phyloP scores from a whole-genome alignment of 1,140 invertebrate species.

The Samia ricini region DNA sequence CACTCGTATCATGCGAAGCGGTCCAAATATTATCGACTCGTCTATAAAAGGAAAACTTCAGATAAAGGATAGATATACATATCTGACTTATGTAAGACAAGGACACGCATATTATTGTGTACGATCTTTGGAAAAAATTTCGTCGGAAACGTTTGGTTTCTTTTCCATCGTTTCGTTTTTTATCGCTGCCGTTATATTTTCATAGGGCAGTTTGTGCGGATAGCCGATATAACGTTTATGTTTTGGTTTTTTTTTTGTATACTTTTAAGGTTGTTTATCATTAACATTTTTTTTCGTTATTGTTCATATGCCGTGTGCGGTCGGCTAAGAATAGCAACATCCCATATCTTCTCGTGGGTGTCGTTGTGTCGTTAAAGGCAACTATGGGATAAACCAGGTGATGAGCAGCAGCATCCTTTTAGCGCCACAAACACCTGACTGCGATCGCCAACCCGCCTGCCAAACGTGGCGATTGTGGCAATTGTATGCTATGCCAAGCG shows the following conservation, averaged over 20 bases:
- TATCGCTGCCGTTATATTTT: slow-evolving; percentile 75
- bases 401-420: too few species aligned
- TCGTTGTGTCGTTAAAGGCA: too few species aligned
- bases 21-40: slow-evolving; percentile 69
- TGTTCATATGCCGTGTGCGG: not conserved
- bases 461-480: too few species aligned
- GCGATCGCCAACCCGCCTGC: too few species aligned
- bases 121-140: slow-evolving; percentile 72
- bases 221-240: slow-evolving; percentile 72
- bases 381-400: too few species aligned
- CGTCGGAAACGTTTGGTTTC: slow-evolving; percentile 69
- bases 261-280: slow-evolving; percentile 27
- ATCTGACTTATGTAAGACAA: slow-evolving; percentile 39
- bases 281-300: not conserved
- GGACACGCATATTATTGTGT: slow-evolving; percentile 59
- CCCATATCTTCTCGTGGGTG: too few species aligned
- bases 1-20: slow-evolving; percentile 58
- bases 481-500: too few species aligned
- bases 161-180: slow-evolving; percentile 74
- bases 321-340: too few species aligned
- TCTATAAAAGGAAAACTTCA: slow-evolving; percentile 60
- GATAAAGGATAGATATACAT: slow-evolving; percentile 45
- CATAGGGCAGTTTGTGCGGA: slow-evolving; percentile 67
- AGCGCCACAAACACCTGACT: too few species aligned
- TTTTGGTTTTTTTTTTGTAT: slow-evolving; percentile 60